Percentiles rank a stretch among this genome's conserved stretches.
Conservation (phyloP, 2,797 vertebrate species). For the Helostoma temminkii region DNA sequence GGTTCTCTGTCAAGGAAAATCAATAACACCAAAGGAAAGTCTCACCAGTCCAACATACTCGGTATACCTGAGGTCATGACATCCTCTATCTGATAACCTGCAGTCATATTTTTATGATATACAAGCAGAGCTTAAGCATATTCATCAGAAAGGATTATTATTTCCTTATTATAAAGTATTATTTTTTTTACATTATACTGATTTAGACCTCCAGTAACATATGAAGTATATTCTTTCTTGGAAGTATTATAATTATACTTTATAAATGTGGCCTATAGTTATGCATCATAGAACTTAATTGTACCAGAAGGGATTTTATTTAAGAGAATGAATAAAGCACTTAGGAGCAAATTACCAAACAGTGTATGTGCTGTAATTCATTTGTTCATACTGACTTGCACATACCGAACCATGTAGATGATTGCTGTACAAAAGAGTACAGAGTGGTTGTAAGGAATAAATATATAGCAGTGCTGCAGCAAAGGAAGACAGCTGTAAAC, state of each 20-base stretch:
- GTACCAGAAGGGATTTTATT: neutral
- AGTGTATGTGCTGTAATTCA: neutral
- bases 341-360: neutral
- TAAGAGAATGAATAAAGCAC: constrained; percentile 8
- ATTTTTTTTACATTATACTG: neutral
- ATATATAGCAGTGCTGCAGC: constrained; percentile 13
- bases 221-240: neutral
- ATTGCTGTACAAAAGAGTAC: constrained; percentile 1
- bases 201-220: neutral
- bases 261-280: constrained; percentile 6
- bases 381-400: neutral
- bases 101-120: constrained; percentile 19
- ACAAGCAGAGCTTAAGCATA: constrained; percentile 11
- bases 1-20: constrained; percentile 87
- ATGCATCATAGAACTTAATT: neutral
- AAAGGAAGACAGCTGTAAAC: constrained; percentile 16
- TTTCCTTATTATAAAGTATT: no score
- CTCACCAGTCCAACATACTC: neutral
- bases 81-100: constrained; percentile 28
- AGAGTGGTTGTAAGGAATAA: neutral
- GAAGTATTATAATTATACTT: constrained; percentile 8
- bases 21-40: constrained; percentile 68
- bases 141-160: no score
- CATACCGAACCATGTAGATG: neutral
- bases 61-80: constrained; percentile 29